Evolutionary conservation across 2,113 vertebrate genomes (phyloP), one percentile per base, ranked within the genome.

Genomic region (Micromys minutus): DNA sequence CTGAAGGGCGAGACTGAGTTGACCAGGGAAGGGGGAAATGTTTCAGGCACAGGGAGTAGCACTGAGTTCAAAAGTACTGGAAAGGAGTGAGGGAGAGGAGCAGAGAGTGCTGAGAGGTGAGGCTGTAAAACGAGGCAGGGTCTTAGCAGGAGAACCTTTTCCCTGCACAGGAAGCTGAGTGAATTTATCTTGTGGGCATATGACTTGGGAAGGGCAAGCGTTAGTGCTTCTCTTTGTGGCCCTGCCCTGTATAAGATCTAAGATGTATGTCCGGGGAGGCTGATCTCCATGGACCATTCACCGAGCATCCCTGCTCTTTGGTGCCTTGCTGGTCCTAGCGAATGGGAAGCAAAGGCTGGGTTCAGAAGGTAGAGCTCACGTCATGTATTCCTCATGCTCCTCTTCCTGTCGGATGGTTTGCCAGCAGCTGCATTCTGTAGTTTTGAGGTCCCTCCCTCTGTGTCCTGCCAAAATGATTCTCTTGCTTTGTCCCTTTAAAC

Each of bases 1-100:
- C 15, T 50, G 47, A 90, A 93, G 50, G 69, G 29, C 90, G 69
- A 77, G 52, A 83, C 67, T 90, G 88, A 83, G 15, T 85, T 83
- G 59, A 45, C 26, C 26, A 65, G 75, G 89, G 80, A 87, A 84
- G 57, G 67, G 13, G 17, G 55, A 63, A 39, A 26, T 65, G 34
- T 86, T 84, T 15, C 11, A 16, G 55, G 67, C 34, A 86, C 21
- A 39, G 84, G 77, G 75, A 83, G 50, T 11, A 83, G 57, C 57
- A 67, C 1, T 13, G 16, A 39, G 31, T 7, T 5, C 75, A 95
- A 34, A 79, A 31, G 50, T 65, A 52, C 47, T 67, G 57, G 24
- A 77, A 83, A n/a, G 50, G 47, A 15, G 12, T 1, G 7, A 16
- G 61, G 61, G 45, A 89, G 57, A 77, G 34, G 76, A 71, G 50